Conservation (phyloP, 2,113 vertebrate genomes). For the Notothenia rossii region DNA sequence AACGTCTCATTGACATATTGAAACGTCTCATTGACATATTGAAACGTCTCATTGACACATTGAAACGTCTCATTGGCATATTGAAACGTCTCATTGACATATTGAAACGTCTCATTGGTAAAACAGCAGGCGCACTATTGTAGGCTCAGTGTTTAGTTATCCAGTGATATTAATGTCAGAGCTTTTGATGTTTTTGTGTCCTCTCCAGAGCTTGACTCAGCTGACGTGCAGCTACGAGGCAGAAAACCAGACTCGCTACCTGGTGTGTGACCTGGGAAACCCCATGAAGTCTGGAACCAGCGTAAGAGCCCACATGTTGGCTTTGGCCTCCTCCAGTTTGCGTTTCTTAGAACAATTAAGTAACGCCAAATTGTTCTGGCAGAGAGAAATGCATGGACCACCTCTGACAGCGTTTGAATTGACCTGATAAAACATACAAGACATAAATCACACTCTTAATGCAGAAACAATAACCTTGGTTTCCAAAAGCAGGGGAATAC, state of each 20-base stretch:
- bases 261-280: constrained; percentile 90
- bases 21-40: neutral
- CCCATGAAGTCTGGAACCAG: constrained; percentile 89
- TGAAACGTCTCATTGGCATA: too few relatives aligned
- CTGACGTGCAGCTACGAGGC: constrained; percentile 86
- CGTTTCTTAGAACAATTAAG: constrained; percentile 25
- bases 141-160: neutral
- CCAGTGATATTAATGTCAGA: neutral
- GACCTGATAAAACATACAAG: constrained; percentile 7
- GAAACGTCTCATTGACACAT: too few relatives aligned
- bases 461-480: neutral
- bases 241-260: constrained; percentile 85
- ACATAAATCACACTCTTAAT: neutral
- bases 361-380: constrained; percentile 15
- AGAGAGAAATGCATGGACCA: neutral
- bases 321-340: constrained; percentile 20
- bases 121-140: neutral
- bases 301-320: constrained; percentile 78
- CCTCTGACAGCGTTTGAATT: neutral
- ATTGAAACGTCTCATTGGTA: neutral
- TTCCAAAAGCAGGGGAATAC: neutral
- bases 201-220: constrained; percentile 83
- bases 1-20: neutral
- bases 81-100: too few relatives aligned
- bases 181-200: constrained; percentile 28